These are phyloP conservation scores for Leucopternis melanops DNA, from an alignment of 2,113 vertebrate species.

Conservation along the genomic window DNA sequence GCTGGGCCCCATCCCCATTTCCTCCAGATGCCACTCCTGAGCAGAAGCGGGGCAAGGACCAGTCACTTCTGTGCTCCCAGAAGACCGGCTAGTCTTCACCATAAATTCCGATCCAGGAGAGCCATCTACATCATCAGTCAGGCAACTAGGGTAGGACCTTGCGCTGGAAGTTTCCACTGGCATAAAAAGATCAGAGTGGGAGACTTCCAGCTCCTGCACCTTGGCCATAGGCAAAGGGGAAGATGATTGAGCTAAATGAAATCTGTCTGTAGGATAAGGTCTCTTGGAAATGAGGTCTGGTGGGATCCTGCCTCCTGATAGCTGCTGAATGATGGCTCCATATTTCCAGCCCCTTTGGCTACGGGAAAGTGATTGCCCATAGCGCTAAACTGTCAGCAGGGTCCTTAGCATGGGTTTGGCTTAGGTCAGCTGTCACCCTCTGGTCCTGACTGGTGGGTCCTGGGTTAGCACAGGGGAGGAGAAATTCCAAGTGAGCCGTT, in stretches of 20 bases:
- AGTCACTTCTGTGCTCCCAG: background rate
- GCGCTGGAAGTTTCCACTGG: background rate
- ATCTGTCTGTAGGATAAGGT: background rate
- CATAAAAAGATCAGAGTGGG: background rate
- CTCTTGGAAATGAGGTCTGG: background rate
- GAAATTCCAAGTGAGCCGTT: background rate
- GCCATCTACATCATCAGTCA: background rate
- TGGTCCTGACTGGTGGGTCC: background rate
- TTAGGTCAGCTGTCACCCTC: background rate
- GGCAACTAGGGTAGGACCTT: background rate
- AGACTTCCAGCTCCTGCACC: background rate
- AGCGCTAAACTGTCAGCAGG: background rate
- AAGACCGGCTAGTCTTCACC: background rate
- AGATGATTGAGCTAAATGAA: background rate
- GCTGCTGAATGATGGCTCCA: background rate
- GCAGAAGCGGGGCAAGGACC: background rate
- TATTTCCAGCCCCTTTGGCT: background rate
- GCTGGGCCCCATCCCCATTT: background rate
- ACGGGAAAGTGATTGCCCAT: background rate
- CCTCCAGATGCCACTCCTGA: background rate
- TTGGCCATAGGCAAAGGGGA: background rate
- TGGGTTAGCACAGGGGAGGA: background rate
- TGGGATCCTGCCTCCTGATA: background rate
- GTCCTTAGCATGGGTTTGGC: background rate
- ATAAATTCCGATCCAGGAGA: background rate